Conservation (phyloP, 2,113 vertebrate species). For the Formicarius rufipectus region DNA sequence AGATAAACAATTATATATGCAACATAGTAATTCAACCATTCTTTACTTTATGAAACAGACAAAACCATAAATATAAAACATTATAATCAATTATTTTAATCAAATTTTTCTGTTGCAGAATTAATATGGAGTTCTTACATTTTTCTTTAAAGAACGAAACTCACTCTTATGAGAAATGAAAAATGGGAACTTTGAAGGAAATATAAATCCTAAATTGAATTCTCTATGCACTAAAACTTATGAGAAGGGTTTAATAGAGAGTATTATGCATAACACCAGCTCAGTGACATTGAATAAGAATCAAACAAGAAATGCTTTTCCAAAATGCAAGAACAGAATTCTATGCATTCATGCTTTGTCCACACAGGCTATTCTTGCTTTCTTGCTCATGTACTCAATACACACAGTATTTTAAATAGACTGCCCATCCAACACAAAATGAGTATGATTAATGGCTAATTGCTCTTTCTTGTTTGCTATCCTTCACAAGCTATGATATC, state of each 20-base stretch:
- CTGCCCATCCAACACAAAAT: conserved; percentile 40
- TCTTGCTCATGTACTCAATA: neutral
- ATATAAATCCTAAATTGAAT: neutral
- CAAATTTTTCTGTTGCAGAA: neutral
- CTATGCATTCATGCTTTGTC: neutral
- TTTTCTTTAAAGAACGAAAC: neutral
- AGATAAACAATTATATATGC: neutral
- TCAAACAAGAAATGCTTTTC: neutral
- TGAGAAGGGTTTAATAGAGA: neutral
- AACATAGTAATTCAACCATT: neutral
- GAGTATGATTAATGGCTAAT: conserved; percentile 61
- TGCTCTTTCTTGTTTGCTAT: conserved; percentile 57
- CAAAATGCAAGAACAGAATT: neutral
- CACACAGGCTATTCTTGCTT: neutral
- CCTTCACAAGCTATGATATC: conserved; percentile 44
- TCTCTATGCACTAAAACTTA: neutral
- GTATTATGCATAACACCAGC: neutral
- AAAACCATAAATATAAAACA: neutral
- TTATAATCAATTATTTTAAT: neutral
- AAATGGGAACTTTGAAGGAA: neutral
- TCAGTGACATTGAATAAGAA: neutral
- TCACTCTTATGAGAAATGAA: neutral
- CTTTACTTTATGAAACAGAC: neutral
- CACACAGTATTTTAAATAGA: conserved; percentile 17
- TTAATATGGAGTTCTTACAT: neutral